phyloP scores from a whole-genome alignment of 2,113 vertebrate species.

The Megaceryle torquata region DNA sequence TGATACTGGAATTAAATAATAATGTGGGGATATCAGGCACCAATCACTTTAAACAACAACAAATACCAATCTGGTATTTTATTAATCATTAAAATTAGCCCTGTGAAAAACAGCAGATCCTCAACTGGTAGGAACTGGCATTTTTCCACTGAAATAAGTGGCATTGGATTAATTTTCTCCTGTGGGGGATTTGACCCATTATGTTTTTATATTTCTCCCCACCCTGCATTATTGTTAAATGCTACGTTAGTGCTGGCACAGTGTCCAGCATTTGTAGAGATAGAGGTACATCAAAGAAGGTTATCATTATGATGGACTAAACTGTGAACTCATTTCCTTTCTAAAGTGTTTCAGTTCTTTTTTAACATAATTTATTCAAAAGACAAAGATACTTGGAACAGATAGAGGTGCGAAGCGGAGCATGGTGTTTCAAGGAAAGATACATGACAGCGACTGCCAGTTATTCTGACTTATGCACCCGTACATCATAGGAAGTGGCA shows the following conservation, averaged over 20 bases:
- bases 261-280: neutral
- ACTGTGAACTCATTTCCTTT: neutral
- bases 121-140: neutral
- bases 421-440: neutral
- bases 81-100: slow-evolving; percentile 36
- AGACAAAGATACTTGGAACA: neutral
- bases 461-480: neutral
- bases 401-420: neutral
- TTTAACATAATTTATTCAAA: neutral
- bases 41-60: neutral
- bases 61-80: slow-evolving; percentile 14
- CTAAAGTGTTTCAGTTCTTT: neutral
- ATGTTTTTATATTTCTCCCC: neutral
- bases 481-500: neutral
- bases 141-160: neutral
- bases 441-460: neutral
- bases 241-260: neutral
- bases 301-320: neutral
- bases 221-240: neutral
- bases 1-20: slow-evolving; percentile 42
- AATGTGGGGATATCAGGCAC: neutral
- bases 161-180: neutral
- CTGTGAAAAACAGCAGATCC: neutral
- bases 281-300: neutral
- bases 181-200: neutral